Evolutionary conservation across 2,888 invertebrate genomes (phyloP).

Genomic region (Myopa tessellatipennis): DNA sequence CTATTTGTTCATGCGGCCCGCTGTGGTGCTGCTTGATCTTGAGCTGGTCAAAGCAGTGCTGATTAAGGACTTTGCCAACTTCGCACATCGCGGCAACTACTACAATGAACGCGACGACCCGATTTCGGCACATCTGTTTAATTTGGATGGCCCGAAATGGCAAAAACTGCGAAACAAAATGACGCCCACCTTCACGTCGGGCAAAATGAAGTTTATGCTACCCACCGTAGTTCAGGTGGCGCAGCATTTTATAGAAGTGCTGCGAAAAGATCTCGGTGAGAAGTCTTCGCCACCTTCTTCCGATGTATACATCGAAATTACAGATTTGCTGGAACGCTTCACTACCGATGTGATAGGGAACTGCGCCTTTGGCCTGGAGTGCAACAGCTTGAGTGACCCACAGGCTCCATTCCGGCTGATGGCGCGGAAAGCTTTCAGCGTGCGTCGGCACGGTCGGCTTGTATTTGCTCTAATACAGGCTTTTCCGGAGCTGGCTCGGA

Average conservation of each 20-base stretch:
- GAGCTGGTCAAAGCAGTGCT: conserved; percentile 56
- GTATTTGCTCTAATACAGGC: conserved; percentile 50
- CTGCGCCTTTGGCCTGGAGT: conserved; percentile 69
- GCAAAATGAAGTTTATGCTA: conserved; percentile 59
- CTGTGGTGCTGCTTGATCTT: conserved; percentile 56
- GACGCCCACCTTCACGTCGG: conserved; percentile 64
- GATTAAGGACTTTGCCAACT: conserved; percentile 62
- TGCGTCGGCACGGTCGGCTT: conserved; percentile 51
- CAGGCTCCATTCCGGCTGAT: conserved; percentile 63
- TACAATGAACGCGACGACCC: conserved; percentile 65
- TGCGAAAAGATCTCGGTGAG: conserved; percentile 43
- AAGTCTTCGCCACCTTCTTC: conserved; percentile 17
- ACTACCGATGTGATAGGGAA: conserved; percentile 70
- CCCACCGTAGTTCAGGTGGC: conserved; percentile 50
- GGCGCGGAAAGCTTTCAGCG: conserved; percentile 54
- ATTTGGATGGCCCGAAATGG: conserved; percentile 67
- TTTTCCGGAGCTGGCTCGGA: conserved; percentile 52
- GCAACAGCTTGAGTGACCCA: conserved; percentile 67
- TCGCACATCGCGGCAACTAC: conserved; percentile 63
- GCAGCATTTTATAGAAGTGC: conserved; percentile 51
- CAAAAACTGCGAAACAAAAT: conserved; percentile 67
- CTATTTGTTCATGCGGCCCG: conserved; percentile 56
- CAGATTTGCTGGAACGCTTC: conserved; percentile 67
- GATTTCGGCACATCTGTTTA: conserved; percentile 61
- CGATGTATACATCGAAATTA: conserved; percentile 58